A percentile compares a stretch with the other conserved stretches of the same genome.
phyloP scores from a whole-genome alignment of 2,888 invertebrate genomes.

The Drosophila mimica region DNA sequence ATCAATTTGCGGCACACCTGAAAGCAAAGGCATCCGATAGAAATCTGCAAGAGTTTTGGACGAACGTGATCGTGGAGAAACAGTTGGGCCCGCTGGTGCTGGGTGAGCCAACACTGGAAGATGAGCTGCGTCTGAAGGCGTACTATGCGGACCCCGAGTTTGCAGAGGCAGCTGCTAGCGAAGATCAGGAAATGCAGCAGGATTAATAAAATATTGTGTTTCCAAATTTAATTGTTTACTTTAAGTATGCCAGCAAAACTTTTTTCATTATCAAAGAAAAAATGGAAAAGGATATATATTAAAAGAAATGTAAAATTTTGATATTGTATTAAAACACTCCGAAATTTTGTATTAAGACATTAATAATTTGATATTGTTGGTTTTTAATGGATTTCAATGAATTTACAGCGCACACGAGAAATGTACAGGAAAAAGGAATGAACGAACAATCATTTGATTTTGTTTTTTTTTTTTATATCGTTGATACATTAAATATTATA shows the following conservation, averaged over 20 bases:
- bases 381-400: constrained; percentile 54
- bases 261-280: background rate
- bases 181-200: background rate
- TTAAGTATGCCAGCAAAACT: constrained; percentile 1
- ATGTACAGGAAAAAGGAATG: constrained; percentile 37
- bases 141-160: constrained; percentile 66
- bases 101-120: constrained; percentile 73
- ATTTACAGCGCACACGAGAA: constrained; percentile 62
- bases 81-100: constrained; percentile 79
- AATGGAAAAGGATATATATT: background rate
- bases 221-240: background rate
- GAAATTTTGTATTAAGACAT: constrained; percentile 1
- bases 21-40: constrained; percentile 58
- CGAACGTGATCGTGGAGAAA: constrained; percentile 69
- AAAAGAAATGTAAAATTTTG: background rate
- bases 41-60: constrained; percentile 79
- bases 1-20: constrained; percentile 79
- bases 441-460: constrained; percentile 31
- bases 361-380: constrained; percentile 35
- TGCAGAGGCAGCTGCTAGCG: background rate
- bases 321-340: background rate
- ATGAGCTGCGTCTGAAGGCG: constrained; percentile 63
- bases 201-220: constrained; percentile 1
- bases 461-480: constrained; percentile 21
- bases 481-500: constrained; percentile 34